Conservation (phyloP, 2,113 vertebrate genomes). For the Pseudopodoces humilis region DNA sequence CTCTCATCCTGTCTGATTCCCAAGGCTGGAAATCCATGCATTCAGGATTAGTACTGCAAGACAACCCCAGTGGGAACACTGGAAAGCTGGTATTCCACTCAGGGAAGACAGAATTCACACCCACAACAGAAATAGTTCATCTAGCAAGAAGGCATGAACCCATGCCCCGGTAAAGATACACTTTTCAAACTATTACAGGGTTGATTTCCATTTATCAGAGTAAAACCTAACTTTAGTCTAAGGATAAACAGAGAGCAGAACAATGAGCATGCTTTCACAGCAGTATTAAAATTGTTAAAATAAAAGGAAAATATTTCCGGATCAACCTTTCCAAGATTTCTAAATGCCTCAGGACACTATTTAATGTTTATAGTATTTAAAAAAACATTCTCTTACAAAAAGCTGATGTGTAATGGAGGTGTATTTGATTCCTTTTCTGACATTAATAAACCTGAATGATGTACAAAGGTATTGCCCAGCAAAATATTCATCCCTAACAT, state of each 20-base stretch:
- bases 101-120: not conserved
- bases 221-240: not conserved
- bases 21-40: not conserved
- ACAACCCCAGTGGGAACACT: not conserved
- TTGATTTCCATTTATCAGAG: not conserved
- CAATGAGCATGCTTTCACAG: not conserved
- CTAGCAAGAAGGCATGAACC: not conserved
- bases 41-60: not conserved
- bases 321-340: slow-evolving; percentile 9
- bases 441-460: not conserved
- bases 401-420: not conserved
- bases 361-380: slow-evolving; percentile 26
- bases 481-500: not conserved
- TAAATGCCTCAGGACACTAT: not conserved
- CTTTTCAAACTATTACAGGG: not conserved
- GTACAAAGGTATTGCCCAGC: not conserved
- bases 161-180: rapidly evolving
- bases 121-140: not conserved
- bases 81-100: not conserved
- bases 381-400: not conserved
- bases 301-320: slow-evolving; percentile 32
- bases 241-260: slow-evolving; percentile 18
- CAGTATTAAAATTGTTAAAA: not conserved
- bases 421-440: not conserved
- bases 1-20: not conserved